Evolutionary conservation across 2,888 invertebrate genomes (phyloP), one percentile per base, ranked within the genome.

Genomic region (Ecliptopera silaceata): DNA sequence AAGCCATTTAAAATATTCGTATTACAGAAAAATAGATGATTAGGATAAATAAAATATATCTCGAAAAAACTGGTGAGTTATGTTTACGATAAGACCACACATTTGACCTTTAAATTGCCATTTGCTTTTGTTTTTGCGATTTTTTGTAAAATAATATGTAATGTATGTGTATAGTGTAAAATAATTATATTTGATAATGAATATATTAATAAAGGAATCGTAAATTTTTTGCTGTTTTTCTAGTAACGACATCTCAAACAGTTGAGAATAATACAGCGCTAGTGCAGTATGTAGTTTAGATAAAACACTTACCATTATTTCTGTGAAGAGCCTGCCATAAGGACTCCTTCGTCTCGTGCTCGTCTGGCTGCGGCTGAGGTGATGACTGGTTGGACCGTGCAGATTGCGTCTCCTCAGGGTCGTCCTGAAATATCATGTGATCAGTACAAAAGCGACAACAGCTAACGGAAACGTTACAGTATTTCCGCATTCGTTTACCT

Each of bases 241-340:
- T 11, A n/a, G 11, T 18, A 1, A 26, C 2, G 8, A 26, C 18
- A 0, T 18, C 18, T 39, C n/a, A 39, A 5, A 6, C 1, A 22
- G 6, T 6, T 22, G 4, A 12, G 6, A n/a, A 22, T 41, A 22
- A 5, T 39, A 34, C 5, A 34, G 38, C 38, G 8, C n/a, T 4
- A 18, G n/a, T 20, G n/a, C 22, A 26, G 13, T 17, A 18, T 39
- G n/a, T 41, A 26, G 13, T 17, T 39, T 39, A n/a, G n/a, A n/a
- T n/a, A n/a, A 5, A 36, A 15, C 10, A 43, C 66, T 69, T 84
- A 82, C 93, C 93, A 69, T 93, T 93, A 74, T 92, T 92, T 69
- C 82, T 82, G 69, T 90, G 88, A 36, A 91, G 78, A 4, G 91
- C 92, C 64, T 93, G 92, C 91, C 92, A 92, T 32, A 93, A 80